Conservation (phyloP, 2,113 vertebrate species). For the Strigops habroptila region DNA sequence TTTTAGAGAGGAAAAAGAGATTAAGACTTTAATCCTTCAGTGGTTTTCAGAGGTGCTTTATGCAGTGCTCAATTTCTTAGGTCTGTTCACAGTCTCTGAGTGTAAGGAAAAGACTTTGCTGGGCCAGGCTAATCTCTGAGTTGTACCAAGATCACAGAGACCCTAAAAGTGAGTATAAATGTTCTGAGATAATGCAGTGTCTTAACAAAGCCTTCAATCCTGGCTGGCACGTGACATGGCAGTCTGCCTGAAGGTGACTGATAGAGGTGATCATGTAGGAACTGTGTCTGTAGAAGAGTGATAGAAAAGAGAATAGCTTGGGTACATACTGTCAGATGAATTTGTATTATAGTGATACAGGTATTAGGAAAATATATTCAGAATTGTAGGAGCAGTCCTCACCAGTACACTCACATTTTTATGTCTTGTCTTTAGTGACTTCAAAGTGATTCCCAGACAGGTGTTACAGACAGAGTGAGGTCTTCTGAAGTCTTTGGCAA, state of each 20-base stretch:
- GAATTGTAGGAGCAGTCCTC: neutral
- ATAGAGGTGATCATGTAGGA: neutral
- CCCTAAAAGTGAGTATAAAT: neutral
- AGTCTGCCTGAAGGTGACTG: neutral
- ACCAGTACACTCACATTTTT: neutral
- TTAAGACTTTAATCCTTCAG: neutral
- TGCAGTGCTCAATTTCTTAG: neutral
- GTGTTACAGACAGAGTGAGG: neutral
- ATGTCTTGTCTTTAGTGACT: neutral
- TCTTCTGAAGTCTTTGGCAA: neutral
- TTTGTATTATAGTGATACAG: neutral
- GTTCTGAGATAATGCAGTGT: neutral
- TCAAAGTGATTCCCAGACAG: neutral
- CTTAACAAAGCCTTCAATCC: neutral
- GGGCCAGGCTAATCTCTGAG: neutral
- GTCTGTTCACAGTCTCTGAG: neutral
- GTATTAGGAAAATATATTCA: neutral
- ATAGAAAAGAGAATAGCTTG: neutral
- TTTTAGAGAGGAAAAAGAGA: neutral
- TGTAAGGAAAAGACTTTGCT: neutral
- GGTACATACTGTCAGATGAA: neutral
- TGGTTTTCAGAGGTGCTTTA: neutral
- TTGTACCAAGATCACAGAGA: neutral
- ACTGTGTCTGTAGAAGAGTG: neutral
- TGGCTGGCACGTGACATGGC: neutral